A percentile compares a stretch with the other conserved stretches of the same genome.
Conservation (phyloP, 2,113 vertebrate genomes). For the Ageneiosus marmoratus region DNA sequence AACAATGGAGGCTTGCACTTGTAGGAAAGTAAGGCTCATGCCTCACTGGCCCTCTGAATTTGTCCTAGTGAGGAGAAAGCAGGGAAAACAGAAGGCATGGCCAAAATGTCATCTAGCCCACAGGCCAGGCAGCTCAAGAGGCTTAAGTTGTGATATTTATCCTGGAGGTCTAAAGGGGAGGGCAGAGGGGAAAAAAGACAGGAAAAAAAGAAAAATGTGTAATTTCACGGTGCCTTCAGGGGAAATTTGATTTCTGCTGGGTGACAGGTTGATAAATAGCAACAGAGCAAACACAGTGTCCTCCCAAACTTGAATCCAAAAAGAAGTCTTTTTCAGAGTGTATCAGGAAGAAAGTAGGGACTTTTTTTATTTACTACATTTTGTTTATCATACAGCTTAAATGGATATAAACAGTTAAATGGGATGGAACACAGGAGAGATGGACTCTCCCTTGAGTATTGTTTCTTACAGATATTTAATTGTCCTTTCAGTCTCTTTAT, state of each 20-base stretch:
- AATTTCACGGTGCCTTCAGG: constrained; percentile 81
- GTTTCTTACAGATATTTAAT: background rate
- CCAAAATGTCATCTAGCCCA: constrained; percentile 76
- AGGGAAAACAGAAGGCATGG: constrained; percentile 69
- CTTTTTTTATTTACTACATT: constrained; percentile 1
- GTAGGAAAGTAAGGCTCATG: constrained; percentile 14
- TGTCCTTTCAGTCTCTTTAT: background rate
- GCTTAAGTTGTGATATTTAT: constrained; percentile 80
- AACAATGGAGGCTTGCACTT: constrained; percentile 26
- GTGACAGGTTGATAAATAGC: constrained; percentile 80
- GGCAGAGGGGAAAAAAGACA: background rate
- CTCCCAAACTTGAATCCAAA: constrained; percentile 69
- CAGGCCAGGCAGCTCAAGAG: constrained; percentile 76
- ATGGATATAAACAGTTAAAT: constrained; percentile 13
- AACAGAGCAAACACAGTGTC: constrained; percentile 70
- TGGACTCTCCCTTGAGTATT: background rate
- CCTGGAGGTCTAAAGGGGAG: constrained; percentile 68
- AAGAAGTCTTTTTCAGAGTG: constrained; percentile 54
- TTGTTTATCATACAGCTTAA: background rate
- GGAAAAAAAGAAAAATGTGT: constrained; percentile 71
- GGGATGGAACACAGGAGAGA: background rate
- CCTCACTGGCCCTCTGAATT: constrained; percentile 61
- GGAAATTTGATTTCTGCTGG: constrained; percentile 80
- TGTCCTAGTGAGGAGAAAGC: constrained; percentile 50
- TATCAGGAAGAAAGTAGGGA: constrained; percentile 28